These are phyloP conservation scores for Zosterops hypoxanthus DNA, from an alignment of 2,113 vertebrate genomes.

Conservation along the genomic window DNA sequence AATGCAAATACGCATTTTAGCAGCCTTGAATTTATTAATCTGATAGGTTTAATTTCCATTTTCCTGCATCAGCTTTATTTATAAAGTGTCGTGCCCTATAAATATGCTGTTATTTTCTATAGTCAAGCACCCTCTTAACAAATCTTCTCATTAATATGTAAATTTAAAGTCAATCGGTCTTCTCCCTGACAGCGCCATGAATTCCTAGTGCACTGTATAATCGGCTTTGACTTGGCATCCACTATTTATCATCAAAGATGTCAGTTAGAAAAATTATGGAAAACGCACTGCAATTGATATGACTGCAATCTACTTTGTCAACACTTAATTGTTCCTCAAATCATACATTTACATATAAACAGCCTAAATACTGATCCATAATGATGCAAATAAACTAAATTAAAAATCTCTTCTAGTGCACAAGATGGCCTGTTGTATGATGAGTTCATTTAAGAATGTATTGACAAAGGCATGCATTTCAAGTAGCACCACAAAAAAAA, in stretches of 20 bases:
- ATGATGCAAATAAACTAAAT: conserved; percentile 85
- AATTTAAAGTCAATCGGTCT: conserved; percentile 99
- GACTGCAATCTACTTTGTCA: conserved; percentile 86
- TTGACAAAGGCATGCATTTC: conserved; percentile 64
- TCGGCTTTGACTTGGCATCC: conserved; percentile 95
- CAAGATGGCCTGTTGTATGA: conserved; percentile 71
- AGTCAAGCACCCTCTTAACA: conserved; percentile 97
- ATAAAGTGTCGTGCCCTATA: conserved; percentile 99
- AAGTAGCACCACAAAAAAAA: conserved; percentile 30
- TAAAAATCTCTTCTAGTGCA: conserved; percentile 79
- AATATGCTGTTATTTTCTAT: conserved; percentile 97
- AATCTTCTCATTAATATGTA: conserved; percentile 99
- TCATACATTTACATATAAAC: conserved; percentile 88
- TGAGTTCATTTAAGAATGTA: conserved; percentile 75
- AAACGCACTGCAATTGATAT: conserved; percentile 83
- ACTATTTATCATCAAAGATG: conserved; percentile 90
- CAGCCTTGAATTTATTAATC: conserved; percentile 97
- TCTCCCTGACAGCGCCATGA: conserved; percentile 90
- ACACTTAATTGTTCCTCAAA: conserved; percentile 89
- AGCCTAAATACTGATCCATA: conserved; percentile 83
- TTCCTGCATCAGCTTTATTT: conserved; percentile 99
- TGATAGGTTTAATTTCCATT: conserved; percentile 99
- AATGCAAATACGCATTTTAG: conserved; percentile 95
- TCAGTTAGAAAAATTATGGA: conserved; percentile 88
- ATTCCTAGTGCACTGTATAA: conserved; percentile 95